These are phyloP conservation scores for Numida meleagris DNA, from an alignment of 2,113 vertebrate species.

Conservation along the genomic window DNA sequence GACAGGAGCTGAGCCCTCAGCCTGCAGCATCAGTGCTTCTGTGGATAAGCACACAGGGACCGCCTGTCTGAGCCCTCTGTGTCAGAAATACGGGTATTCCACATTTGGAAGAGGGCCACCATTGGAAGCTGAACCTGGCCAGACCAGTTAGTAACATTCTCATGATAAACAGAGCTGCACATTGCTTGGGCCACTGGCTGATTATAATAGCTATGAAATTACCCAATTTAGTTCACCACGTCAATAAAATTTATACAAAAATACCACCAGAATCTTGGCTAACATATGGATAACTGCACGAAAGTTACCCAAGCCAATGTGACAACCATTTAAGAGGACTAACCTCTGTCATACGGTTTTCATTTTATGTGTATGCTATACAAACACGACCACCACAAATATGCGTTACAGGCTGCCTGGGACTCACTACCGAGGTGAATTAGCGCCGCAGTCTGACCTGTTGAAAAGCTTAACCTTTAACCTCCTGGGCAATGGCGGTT, in stretches of 20 bases:
- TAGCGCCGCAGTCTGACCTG: slow-evolving; percentile 66
- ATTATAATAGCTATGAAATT: slow-evolving; percentile 66
- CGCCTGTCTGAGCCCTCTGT: not conserved
- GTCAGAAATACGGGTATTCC: slow-evolving; percentile 30
- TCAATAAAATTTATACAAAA: slow-evolving; percentile 58
- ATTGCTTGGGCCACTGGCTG: slow-evolving; percentile 48
- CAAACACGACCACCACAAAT: slow-evolving; percentile 63
- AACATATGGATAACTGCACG: slow-evolving; percentile 31
- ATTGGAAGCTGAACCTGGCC: slow-evolving; percentile 34
- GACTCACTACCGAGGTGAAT: slow-evolving; percentile 69
- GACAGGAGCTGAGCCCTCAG: slow-evolving; percentile 11
- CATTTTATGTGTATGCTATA: slow-evolving; percentile 55
- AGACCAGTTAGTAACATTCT: slow-evolving; percentile 44
- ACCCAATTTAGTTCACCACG: slow-evolving; percentile 50
- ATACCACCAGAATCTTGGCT: slow-evolving; percentile 55
- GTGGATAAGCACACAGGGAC: not conserved
- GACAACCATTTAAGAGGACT: slow-evolving; percentile 65
- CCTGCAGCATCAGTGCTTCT: not conserved
- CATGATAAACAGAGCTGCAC: slow-evolving; percentile 12
- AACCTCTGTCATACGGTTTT: slow-evolving; percentile 73
- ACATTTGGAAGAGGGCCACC: not conserved
- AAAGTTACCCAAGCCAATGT: slow-evolving; percentile 53
- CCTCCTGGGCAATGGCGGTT: slow-evolving; percentile 54
- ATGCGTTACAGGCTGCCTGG: slow-evolving; percentile 62
- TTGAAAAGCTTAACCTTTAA: slow-evolving; percentile 70